Conservation (phyloP, 2,113 vertebrate genomes). For the Oceanodroma tethys region DNA sequence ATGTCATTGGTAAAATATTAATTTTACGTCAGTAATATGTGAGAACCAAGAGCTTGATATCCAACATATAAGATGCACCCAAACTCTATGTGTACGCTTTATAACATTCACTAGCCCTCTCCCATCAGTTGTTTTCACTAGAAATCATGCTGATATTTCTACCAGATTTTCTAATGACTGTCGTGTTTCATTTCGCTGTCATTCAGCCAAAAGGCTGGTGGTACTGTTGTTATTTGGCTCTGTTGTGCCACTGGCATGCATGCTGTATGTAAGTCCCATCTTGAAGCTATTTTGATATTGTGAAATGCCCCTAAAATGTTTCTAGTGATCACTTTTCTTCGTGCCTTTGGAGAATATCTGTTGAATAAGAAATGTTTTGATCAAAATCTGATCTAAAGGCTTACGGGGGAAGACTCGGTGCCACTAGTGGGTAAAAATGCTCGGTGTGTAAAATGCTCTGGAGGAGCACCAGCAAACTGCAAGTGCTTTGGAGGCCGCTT, state of each 20-base stretch:
- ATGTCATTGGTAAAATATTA: background rate
- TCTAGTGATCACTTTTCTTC: background rate
- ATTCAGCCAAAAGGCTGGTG: background rate
- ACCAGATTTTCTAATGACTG: background rate
- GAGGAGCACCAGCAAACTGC: background rate
- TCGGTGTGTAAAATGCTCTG: background rate
- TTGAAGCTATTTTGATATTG: background rate
- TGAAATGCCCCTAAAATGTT: background rate
- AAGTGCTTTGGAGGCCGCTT: background rate
- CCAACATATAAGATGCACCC: background rate
- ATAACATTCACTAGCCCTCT: background rate
- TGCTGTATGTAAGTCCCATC: fast-evolving
- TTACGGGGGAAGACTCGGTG: background rate
- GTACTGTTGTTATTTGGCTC: fast-evolving
- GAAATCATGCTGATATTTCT: background rate
- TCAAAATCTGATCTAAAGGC: background rate
- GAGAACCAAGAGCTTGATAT: background rate
- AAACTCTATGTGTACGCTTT: background rate
- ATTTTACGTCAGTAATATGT: background rate
- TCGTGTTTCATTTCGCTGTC: background rate
- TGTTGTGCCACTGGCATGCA: background rate
- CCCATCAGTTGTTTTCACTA: background rate
- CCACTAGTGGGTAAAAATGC: background rate
- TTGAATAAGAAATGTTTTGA: background rate
- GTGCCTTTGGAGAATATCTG: background rate